phyloP scores from a whole-genome alignment of 2,888 invertebrate genomes.

The Brachyopa scutellaris region DNA sequence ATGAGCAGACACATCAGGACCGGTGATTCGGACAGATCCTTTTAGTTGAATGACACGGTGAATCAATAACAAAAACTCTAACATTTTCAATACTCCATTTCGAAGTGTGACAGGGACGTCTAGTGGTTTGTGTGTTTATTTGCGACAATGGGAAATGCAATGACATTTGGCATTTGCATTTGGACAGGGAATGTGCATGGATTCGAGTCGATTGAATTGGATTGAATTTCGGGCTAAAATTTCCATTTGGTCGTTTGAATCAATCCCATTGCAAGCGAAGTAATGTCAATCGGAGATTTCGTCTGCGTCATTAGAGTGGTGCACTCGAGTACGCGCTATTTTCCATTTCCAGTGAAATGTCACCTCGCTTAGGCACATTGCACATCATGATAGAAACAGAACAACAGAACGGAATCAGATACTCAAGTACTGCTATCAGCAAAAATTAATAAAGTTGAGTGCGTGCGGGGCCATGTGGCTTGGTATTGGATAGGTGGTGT shows the following conservation, averaged over 20 bases:
- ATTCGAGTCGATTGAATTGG: slow-evolving; percentile 36
- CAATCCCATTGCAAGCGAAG: slow-evolving; percentile 28
- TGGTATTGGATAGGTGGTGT: not conserved
- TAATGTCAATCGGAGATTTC: slow-evolving; percentile 52
- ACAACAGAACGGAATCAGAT: not conserved
- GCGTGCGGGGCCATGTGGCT: slow-evolving; percentile 57
- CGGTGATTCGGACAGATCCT: slow-evolving; percentile 45
- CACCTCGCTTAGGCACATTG: slow-evolving; percentile 26
- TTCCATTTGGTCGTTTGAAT: slow-evolving; percentile 48
- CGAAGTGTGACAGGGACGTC: not conserved
- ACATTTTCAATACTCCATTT: slow-evolving; percentile 62
- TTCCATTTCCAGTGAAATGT: slow-evolving; percentile 35
- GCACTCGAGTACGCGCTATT: slow-evolving; percentile 25
- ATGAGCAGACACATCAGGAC: slow-evolving; percentile 65
- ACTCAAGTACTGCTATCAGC: not conserved
- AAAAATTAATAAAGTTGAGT: slow-evolving; percentile 64
- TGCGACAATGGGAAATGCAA: slow-evolving; percentile 55
- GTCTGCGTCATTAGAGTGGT: slow-evolving; percentile 52
- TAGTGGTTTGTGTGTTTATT: slow-evolving; percentile 53
- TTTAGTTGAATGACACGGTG: slow-evolving; percentile 57
- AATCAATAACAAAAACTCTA: slow-evolving; percentile 68
- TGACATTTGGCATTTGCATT: slow-evolving; percentile 64
- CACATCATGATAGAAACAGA: too few species aligned
- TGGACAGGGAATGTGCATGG: slow-evolving; percentile 38
- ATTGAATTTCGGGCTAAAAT: slow-evolving; percentile 46